These are phyloP conservation scores for Drosophila novamexicana DNA, from an alignment of 1,140 invertebrate genomes.

Conservation along the genomic window DNA sequence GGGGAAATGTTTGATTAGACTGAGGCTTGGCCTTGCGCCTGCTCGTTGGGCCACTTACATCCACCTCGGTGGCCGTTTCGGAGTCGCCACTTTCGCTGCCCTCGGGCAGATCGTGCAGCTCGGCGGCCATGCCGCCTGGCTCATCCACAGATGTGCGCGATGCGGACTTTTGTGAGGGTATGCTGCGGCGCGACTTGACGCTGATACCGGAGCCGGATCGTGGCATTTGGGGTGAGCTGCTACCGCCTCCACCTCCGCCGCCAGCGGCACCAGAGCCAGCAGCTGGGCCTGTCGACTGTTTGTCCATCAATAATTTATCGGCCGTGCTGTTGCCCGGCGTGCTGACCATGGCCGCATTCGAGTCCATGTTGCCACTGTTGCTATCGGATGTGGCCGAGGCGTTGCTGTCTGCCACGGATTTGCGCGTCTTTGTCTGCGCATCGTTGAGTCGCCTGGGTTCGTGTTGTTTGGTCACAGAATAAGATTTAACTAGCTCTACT, in stretches of 20 bases:
- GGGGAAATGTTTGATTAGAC: not conserved
- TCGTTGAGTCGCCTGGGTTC: slow-evolving; percentile 74
- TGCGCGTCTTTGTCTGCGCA: slow-evolving; percentile 79
- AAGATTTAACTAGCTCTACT: too few relatives aligned
- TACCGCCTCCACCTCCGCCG: slow-evolving; percentile 42
- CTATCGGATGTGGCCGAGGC: slow-evolving; percentile 86
- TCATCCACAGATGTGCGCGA: slow-evolving; percentile 87
- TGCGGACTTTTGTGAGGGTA: slow-evolving; percentile 83
- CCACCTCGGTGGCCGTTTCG: slow-evolving; percentile 90
- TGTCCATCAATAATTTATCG: slow-evolving; percentile 58
- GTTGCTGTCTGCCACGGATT: slow-evolving; percentile 86
- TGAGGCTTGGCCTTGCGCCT: not conserved
- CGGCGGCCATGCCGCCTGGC: slow-evolving; percentile 84
- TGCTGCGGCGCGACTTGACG: slow-evolving; percentile 83
- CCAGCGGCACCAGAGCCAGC: not conserved
- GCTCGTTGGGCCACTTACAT: slow-evolving; percentile 84
- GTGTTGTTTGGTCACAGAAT: too few relatives aligned
- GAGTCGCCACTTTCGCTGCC: slow-evolving; percentile 88
- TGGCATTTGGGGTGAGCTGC: slow-evolving; percentile 82
- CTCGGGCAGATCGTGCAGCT: slow-evolving; percentile 86
- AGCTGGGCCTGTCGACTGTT: slow-evolving; percentile 6
- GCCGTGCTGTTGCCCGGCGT: slow-evolving; percentile 46
- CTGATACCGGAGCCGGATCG: slow-evolving; percentile 84
- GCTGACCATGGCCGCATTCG: slow-evolving; percentile 65
- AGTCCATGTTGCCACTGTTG: slow-evolving; percentile 77